Base-by-base conservation (phyloP, 2,113 vertebrate genomes). In the Callaeas wilsoni region DNA sequence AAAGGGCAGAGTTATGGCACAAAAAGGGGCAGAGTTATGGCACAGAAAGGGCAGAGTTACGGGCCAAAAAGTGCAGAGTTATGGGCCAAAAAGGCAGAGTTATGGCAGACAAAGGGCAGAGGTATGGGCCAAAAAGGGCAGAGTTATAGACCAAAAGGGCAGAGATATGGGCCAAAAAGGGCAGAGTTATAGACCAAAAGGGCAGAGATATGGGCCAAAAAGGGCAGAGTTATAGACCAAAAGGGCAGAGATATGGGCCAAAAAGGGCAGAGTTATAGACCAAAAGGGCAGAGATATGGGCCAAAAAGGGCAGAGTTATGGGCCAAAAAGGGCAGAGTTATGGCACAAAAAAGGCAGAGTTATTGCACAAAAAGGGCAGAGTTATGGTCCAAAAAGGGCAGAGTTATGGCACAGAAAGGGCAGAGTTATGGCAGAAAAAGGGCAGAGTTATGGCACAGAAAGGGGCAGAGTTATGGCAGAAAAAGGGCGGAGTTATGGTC, bases 401-500 rank as follows among this genome's bases (percentile, higher is more conserved):
- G 13, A 69, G 7, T 23, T 69, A 16, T 1, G 65, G 67, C 32
- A 5, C 2, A 41, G 13, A 70, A 32, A 5, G 21, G 17, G 22
- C 64, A 68, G 77, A 56, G 17, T 81, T 39, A 16, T n/a, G n/a
- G n/a, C n/a, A 70, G 57, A 18, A 50, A 70, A 87, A 30, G 11
- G 2, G 76, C 94, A 96, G 94, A 98, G 98, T 19, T 44, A 9
- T 3, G 57, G 56, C 11, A 13, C 6, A 47, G 37, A n/a, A 70
- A n/a, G n/a, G n/a, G n/a, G n/a, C n/a, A n/a, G n/a, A n/a, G n/a
- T n/a, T n/a, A n/a, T n/a, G n/a, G n/a, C n/a, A n/a, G 57, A 18
- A 50, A 70, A 87, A 30, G 11, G 2, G 76, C 94, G 96, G 94
- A 98, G 98, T 19, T 44, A 9, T 3, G 57, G 56, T 8, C 17